These are phyloP conservation scores for Anadara kagoshimensis DNA, from an alignment of 1,140 invertebrate genomes.

Conservation along the genomic window DNA sequence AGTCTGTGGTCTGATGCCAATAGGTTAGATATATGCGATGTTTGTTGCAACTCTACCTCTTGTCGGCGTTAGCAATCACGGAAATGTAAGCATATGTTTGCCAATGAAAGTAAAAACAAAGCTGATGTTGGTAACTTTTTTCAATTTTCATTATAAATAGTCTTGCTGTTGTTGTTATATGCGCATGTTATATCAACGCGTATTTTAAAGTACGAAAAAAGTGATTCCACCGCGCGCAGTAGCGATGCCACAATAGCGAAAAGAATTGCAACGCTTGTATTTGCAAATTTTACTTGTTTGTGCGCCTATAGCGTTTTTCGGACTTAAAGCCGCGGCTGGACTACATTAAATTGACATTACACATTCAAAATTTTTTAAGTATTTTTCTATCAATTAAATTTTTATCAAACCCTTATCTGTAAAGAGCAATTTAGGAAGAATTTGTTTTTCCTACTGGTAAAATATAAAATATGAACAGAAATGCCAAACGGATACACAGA, in stretches of 20 bases:
- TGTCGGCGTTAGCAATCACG: constrained; percentile 93
- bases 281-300: constrained; percentile 74
- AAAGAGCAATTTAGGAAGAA: constrained; percentile 91
- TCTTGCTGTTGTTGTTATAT: constrained; percentile 85
- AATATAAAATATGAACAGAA: constrained; percentile 79
- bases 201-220: constrained; percentile 80
- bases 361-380: constrained; percentile 91
- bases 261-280: constrained; percentile 71
- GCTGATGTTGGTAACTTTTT: constrained; percentile 83
- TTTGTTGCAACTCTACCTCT: constrained; percentile 94
- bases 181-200: constrained; percentile 86
- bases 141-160: constrained; percentile 83
- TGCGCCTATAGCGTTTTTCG: constrained; percentile 83
- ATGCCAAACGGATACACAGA: constrained; percentile 78
- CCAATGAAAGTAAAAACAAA: constrained; percentile 73
- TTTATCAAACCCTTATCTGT: constrained; percentile 93
- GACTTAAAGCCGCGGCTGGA: constrained; percentile 83
- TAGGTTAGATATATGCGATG: constrained; percentile 93
- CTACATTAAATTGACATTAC: constrained; percentile 88
- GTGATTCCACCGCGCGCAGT: constrained; percentile 79
- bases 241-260: constrained; percentile 77
- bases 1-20: constrained; percentile 89
- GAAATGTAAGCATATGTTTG: constrained; percentile 75
- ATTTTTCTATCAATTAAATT: constrained; percentile 93
- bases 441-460: constrained; percentile 81